These are phyloP conservation scores for Dione juno DNA, from an alignment of 2,888 invertebrate species.

Conservation along the genomic window DNA sequence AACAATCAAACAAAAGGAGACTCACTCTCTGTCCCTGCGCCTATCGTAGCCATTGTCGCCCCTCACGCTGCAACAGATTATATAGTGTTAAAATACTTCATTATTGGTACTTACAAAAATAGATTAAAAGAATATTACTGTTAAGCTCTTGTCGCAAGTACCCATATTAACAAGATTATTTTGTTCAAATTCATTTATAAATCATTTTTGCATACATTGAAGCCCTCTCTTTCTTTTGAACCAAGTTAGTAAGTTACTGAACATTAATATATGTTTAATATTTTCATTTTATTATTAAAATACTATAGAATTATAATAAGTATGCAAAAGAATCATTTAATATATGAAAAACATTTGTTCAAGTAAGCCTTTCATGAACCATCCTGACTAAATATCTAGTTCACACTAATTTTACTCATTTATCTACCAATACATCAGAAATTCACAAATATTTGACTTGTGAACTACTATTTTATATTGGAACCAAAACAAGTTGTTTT, in stretches of 20 bases:
- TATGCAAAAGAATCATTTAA: background rate
- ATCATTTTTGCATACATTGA: too few relatives aligned
- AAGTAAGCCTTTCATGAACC: slow-evolving; percentile 75
- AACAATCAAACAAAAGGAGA: slow-evolving; percentile 50
- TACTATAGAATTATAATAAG: too few relatives aligned
- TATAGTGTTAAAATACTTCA: background rate
- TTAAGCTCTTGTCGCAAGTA: too few relatives aligned
- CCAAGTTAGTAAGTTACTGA: too few relatives aligned
- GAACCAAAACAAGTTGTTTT: slow-evolving; percentile 31
- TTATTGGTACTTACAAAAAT: background rate
- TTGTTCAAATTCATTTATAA: too few relatives aligned
- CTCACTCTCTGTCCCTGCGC: slow-evolving; percentile 84
- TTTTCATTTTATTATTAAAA: too few relatives aligned
- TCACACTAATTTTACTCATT: slow-evolving; percentile 70
- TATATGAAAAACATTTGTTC: slow-evolving; percentile 52
- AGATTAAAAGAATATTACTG: background rate
- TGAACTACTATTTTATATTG: slow-evolving; percentile 59
- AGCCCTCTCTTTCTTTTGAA: too few relatives aligned
- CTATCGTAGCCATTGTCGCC: slow-evolving; percentile 81
- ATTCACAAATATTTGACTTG: slow-evolving; percentile 47
- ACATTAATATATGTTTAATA: too few relatives aligned
- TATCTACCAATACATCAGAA: slow-evolving; percentile 64
- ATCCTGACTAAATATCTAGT: slow-evolving; percentile 55
- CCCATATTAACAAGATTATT: too few relatives aligned
- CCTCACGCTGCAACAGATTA: slow-evolving; percentile 61